phyloP scores from a whole-genome alignment of 2,888 invertebrate species.

The Metopia argyrocephala region DNA sequence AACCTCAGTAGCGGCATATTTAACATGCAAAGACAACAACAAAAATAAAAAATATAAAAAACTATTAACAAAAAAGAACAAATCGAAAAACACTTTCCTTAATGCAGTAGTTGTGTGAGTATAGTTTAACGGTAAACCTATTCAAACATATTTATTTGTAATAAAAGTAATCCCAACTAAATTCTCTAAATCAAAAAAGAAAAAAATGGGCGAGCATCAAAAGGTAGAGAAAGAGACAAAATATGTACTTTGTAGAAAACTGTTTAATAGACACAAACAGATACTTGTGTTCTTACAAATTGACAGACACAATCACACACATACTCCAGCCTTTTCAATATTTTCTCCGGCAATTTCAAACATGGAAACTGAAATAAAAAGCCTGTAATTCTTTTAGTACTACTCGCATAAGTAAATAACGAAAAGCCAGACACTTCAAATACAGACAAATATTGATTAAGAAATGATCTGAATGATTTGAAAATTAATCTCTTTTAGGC shows the following conservation, averaged over 20 bases:
- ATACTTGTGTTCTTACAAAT: not conserved
- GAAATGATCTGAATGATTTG: too few species aligned
- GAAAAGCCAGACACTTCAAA: not conserved
- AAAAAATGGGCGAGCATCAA: not conserved
- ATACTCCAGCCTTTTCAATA: too few species aligned
- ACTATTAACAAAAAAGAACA: too few species aligned
- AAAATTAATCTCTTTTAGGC: too few species aligned
- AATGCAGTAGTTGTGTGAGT: too few species aligned
- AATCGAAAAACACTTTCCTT: conserved; percentile 23
- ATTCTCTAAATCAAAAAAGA: conserved; percentile 35
- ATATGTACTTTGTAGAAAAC: too few species aligned
- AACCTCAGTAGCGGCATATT: conserved; percentile 6
- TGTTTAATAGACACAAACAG: not conserved
- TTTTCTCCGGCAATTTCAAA: too few species aligned
- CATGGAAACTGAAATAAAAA: not conserved
- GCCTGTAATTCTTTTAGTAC: too few species aligned
- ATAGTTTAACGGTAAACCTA: conserved; percentile 29
- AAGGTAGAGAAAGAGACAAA: too few species aligned
- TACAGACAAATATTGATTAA: not conserved
- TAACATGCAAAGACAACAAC: conserved; percentile 9
- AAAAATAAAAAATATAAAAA: not conserved
- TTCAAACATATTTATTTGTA: conserved; percentile 19
- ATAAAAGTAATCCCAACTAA: conserved; percentile 37
- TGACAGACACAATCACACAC: conserved; percentile 1
- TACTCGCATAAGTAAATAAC: not conserved